Evolutionary conservation across 1,140 invertebrate genomes (phyloP).

Genomic region (Bombus confusus): DNA sequence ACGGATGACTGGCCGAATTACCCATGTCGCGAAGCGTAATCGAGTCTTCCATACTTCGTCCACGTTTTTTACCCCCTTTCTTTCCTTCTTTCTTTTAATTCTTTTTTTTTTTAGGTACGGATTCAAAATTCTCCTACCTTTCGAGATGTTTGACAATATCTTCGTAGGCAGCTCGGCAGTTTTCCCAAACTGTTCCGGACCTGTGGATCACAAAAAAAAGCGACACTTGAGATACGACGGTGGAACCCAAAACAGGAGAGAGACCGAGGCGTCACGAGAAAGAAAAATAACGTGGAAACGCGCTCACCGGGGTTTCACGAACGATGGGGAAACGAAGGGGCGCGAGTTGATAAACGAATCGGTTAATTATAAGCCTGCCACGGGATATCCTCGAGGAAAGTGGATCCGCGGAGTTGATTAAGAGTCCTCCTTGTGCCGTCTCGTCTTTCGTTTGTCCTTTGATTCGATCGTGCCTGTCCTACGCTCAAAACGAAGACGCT

Average conservation of each 20-base stretch:
- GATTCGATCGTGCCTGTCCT: conserved; percentile 72
- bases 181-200: conserved; percentile 94
- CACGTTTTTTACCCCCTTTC: neutral
- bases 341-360: conserved; percentile 53
- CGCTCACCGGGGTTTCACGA: neutral
- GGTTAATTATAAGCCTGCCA: conserved; percentile 66
- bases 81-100: neutral
- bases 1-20: neutral
- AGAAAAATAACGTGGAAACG: conserved; percentile 3
- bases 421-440: conserved; percentile 64
- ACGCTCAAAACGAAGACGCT: conserved; percentile 63
- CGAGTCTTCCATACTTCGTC: neutral
- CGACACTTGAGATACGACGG: conserved; percentile 49
- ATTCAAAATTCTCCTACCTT: conserved; percentile 86
- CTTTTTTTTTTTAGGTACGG: neutral
- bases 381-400: conserved; percentile 56
- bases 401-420: conserved; percentile 70
- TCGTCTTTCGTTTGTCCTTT: conserved; percentile 65
- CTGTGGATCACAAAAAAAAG: conserved; percentile 84
- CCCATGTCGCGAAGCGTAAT: neutral
- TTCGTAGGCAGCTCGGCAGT: conserved; percentile 95
- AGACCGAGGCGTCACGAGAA: neutral
- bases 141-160: conserved; percentile 96
- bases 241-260: neutral
- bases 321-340: neutral